Percentiles rank a stretch among this genome's conserved stretches.
Evolutionary conservation across 2,888 invertebrate species (phyloP).

Genomic region (Nephrotoma guestfalica): DNA sequence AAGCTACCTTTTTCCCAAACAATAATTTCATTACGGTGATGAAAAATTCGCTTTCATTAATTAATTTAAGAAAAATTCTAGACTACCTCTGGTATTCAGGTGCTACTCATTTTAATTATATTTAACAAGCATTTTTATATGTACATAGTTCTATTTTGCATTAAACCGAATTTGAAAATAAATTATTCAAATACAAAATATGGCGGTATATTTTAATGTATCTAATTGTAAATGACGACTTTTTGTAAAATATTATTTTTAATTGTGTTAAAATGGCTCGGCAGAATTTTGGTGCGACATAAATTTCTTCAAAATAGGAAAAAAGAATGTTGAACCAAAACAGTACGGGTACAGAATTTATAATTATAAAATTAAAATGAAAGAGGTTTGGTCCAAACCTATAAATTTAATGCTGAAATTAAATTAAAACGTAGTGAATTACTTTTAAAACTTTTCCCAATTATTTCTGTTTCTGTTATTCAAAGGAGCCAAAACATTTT

Average conservation of each 20-base stretch:
- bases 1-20: background rate
- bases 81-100: background rate
- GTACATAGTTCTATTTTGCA: no score
- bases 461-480: background rate
- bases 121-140: background rate
- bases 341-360: background rate
- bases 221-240: background rate
- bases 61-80: background rate
- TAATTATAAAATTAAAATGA: background rate
- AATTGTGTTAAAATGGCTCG: background rate
- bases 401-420: background rate
- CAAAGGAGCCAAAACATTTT: background rate
- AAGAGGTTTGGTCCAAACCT: background rate
- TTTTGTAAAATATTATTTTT: background rate
- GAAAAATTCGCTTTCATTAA: background rate
- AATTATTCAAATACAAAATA: background rate
- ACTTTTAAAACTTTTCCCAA: background rate
- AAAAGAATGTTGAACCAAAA: background rate
- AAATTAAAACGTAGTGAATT: background rate
- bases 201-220: background rate
- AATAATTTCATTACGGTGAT: background rate
- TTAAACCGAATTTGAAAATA: no score
- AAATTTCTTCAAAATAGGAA: background rate
- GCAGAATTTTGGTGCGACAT: background rate
- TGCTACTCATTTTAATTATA: background rate